Evolutionary conservation across 2,888 invertebrate genomes (phyloP).

Genomic region (Lysandra coridon): DNA sequence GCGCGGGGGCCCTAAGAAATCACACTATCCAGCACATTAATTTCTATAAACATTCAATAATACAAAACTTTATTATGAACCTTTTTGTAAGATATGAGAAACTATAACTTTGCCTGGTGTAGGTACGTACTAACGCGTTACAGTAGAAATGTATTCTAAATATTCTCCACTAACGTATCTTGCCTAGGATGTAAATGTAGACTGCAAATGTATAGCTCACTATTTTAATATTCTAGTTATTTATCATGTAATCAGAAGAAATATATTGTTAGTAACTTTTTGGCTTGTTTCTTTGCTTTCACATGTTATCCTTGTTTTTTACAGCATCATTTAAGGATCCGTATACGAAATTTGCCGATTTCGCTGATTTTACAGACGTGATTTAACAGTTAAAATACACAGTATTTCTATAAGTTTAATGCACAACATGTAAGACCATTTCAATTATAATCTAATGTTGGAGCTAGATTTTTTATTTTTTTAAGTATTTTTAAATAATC

Average conservation of each 20-base stretch:
- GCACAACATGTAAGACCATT: no score
- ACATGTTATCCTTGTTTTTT: not conserved
- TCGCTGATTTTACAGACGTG: no score
- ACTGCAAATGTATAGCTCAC: slow-evolving; percentile 44
- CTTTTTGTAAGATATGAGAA: not conserved
- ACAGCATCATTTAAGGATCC: no score
- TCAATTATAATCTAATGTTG: no score
- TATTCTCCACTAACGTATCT: slow-evolving; percentile 39
- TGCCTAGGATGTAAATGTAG: slow-evolving; percentile 43
- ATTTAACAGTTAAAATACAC: no score
- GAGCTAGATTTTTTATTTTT: no score
- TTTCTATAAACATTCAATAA: not conserved
- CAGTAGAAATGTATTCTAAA: slow-evolving; percentile 20
- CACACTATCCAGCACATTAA: not conserved
- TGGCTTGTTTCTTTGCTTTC: not conserved
- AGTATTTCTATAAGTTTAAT: no score
- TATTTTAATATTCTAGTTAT: slow-evolving; percentile 48
- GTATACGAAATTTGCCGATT: no score
- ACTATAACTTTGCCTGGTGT: not conserved
- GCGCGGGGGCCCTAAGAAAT: not conserved
- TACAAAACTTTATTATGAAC: not conserved
- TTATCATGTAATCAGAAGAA: slow-evolving; percentile 57
- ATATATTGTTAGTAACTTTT: slow-evolving; percentile 25
- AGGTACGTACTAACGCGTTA: slow-evolving; percentile 20
- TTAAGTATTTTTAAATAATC: no score